Conservation (phyloP, 1,140 invertebrate species). For the Drosophila malerkotliana region DNA sequence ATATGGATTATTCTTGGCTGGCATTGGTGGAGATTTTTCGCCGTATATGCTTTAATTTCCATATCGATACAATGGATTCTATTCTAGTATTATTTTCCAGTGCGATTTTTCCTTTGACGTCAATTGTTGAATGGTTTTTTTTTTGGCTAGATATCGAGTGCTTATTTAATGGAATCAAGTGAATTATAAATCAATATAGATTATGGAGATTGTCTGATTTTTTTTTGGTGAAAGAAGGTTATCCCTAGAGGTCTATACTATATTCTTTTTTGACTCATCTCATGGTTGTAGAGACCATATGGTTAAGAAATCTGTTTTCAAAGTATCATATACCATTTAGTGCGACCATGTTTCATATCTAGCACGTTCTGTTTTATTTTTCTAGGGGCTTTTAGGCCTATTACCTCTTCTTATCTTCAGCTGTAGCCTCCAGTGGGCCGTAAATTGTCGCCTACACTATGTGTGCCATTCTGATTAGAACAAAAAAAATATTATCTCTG, state of each 20-base stretch:
- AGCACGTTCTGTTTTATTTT: constrained; percentile 17
- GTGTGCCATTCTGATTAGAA: constrained; percentile 76
- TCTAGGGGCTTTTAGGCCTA: constrained; percentile 20
- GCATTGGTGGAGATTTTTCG: constrained; percentile 32
- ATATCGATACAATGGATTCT: constrained; percentile 46
- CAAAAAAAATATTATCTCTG: constrained; percentile 23
- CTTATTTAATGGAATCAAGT: background rate
- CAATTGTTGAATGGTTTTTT: constrained; percentile 48
- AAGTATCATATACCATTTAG: background rate
- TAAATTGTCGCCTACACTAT: constrained; percentile 42
- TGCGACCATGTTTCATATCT: constrained; percentile 21
- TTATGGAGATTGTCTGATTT: no score
- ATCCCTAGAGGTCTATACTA: no score
- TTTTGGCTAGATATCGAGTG: constrained; percentile 6
- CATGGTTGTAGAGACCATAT: constrained; percentile 7
- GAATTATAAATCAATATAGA: no score
- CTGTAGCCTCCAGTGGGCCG: background rate
- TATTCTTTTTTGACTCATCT: background rate
- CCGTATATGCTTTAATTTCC: constrained; percentile 72
- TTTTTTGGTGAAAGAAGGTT: background rate
- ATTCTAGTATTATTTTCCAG: constrained; percentile 23
- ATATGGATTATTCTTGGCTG: constrained; percentile 7
- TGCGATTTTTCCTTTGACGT: constrained; percentile 60
- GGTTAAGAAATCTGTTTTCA: background rate
- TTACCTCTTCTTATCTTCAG: constrained; percentile 34